phyloP scores from a whole-genome alignment of 2,797 vertebrate genomes.

The Pangasius krempfi region DNA sequence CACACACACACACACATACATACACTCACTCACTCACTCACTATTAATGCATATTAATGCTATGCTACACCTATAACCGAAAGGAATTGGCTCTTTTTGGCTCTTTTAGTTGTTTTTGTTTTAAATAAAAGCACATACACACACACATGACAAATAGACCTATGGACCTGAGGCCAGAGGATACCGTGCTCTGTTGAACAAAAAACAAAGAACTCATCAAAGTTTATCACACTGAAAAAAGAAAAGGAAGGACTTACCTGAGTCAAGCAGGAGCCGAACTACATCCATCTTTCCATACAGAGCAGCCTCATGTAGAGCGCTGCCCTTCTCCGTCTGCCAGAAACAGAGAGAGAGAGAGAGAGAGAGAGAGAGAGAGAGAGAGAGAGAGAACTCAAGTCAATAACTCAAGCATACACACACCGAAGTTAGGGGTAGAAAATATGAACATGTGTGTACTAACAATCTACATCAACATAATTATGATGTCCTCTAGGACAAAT shows the following conservation, averaged over 20 bases:
- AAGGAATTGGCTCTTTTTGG: neutral
- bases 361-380: constrained; percentile 28
- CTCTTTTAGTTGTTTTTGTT: neutral
- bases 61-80: neutral
- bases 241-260: constrained; percentile 77
- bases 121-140: no score
- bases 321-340: constrained; percentile 92
- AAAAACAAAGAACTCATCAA: constrained; percentile 1
- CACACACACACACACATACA: constrained; percentile 1
- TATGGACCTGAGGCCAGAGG: neutral
- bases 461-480: constrained; percentile 25
- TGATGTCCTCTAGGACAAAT: constrained; percentile 27
- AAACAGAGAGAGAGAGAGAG: constrained; percentile 27
- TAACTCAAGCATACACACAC: neutral
- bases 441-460: neutral
- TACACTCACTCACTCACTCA: neutral
- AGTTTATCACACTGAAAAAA: neutral
- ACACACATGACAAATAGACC: neutral
- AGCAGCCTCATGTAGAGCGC: constrained; percentile 93
- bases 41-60: no score
- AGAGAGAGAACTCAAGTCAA: neutral
- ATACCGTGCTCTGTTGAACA: neutral
- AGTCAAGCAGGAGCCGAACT: constrained; percentile 90
- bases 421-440: neutral
- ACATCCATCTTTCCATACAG: constrained; percentile 97